Percentiles rank a stretch among this genome's conserved stretches.
Evolutionary conservation across 1,140 invertebrate species (phyloP).

Genomic region (Hycleus phaleratus): DNA sequence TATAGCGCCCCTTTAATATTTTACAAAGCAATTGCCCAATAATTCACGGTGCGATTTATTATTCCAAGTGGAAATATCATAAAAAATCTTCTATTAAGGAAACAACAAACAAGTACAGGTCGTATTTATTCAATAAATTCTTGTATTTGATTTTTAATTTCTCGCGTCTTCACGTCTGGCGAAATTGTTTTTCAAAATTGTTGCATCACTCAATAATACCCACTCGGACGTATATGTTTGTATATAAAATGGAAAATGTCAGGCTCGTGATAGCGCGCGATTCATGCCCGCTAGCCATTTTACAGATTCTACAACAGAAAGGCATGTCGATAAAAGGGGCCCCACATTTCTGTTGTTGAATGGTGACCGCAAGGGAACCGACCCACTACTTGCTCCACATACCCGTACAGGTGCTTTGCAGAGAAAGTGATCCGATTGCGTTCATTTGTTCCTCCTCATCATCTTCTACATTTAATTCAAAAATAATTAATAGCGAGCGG

Average conservation of each 20-base stretch:
- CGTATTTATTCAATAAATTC: too few relatives aligned
- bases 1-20: slow-evolving; percentile 1
- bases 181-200: slow-evolving; percentile 20
- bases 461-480: too few relatives aligned
- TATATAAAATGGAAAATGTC: slow-evolving; percentile 15
- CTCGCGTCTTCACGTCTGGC: background rate
- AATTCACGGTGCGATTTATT: slow-evolving; percentile 8
- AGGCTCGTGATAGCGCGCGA: slow-evolving; percentile 21
- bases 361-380: background rate
- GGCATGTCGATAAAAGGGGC: slow-evolving; percentile 1
- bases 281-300: slow-evolving; percentile 9
- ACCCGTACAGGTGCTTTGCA: slow-evolving; percentile 17
- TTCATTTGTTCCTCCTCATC: too few relatives aligned
- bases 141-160: too few relatives aligned
- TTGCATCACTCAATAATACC: slow-evolving; percentile 8
- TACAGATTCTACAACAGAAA: slow-evolving; percentile 8
- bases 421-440: slow-evolving; percentile 19
- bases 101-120: slow-evolving; percentile 1
- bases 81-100: slow-evolving; percentile 4
- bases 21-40: slow-evolving; percentile 9
- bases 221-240: too few relatives aligned
- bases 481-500: too few relatives aligned
- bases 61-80: slow-evolving; percentile 9
- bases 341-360: slow-evolving; percentile 3
- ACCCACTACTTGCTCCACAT: slow-evolving; percentile 18